Conservation (phyloP, 2,888 invertebrate species). For the Willowsia nigromaculata region DNA sequence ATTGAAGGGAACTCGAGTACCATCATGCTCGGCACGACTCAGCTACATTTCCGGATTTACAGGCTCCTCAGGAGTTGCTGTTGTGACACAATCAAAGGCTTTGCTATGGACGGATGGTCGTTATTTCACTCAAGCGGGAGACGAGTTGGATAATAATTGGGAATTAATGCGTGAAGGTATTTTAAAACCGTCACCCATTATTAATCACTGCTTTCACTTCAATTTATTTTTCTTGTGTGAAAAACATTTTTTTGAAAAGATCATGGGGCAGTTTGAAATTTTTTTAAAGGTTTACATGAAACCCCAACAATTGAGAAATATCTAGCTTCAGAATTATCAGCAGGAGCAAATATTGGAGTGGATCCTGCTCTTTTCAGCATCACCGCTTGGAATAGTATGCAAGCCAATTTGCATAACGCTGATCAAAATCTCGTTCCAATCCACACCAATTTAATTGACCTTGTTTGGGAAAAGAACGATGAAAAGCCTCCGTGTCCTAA, state of each 20-base stretch:
- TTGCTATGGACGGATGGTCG: conserved; percentile 95
- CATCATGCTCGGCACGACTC: conserved; percentile 90
- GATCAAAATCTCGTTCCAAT: conserved; percentile 87
- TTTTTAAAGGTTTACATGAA: conserved; percentile 82
- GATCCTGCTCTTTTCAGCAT: conserved; percentile 88
- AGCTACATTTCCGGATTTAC: conserved; percentile 91
- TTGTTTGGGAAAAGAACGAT: conserved; percentile 82
- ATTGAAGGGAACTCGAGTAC: conserved; percentile 91
- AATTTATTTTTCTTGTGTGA: not conserved
- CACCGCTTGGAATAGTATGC: conserved; percentile 84
- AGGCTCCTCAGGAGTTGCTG: conserved; percentile 90
- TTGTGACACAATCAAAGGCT: conserved; percentile 88
- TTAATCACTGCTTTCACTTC: no score
- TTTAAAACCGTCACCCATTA: conserved; percentile 46
- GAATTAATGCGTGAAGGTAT: conserved; percentile 92
- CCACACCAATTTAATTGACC: conserved; percentile 86
- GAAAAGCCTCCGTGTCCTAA: conserved; percentile 80
- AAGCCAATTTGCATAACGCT: conserved; percentile 83
- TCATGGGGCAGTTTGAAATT: conserved; percentile 5
- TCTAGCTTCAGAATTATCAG: conserved; percentile 85
- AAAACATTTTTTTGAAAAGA: not conserved
- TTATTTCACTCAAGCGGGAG: conserved; percentile 72
- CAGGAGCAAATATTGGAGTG: conserved; percentile 87
- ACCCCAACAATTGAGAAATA: conserved; percentile 87
- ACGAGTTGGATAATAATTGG: conserved; percentile 83